phyloP scores from a whole-genome alignment of 92 coral and sea anemone genomes.

The Isaurus tuberculatus region DNA sequence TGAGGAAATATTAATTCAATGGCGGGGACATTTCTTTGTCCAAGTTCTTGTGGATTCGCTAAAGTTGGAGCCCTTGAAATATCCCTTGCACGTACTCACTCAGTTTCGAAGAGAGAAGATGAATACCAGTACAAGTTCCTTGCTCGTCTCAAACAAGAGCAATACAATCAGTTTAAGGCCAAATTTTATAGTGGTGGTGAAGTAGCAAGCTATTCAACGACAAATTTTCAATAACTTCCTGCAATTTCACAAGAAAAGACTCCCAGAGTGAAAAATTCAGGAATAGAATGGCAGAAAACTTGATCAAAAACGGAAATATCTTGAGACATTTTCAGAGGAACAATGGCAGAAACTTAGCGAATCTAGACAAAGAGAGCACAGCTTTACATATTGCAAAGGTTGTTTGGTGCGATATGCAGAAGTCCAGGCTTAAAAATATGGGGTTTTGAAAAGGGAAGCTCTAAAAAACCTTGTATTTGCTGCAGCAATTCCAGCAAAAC shows the following conservation, averaged over 20 bases:
- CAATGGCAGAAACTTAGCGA: conserved; percentile 46
- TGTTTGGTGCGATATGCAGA: conserved; percentile 53
- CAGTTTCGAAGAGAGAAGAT: conserved; percentile 10
- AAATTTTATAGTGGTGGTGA: neutral
- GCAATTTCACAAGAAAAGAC: conserved; percentile 54
- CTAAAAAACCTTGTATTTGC: conserved; percentile 47
- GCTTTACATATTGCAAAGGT: conserved; percentile 44
- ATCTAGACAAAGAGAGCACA: conserved; percentile 49
- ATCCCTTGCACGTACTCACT: conserved; percentile 14
- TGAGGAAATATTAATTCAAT: conserved; percentile 1
- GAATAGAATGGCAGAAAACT: conserved; percentile 59
- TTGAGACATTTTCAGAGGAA: conserved; percentile 56
- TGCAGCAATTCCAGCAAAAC: conserved; percentile 7
- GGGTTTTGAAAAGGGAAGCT: no score
- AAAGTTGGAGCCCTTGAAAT: conserved; percentile 56
- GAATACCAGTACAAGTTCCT: no score
- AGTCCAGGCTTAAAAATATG: conserved; percentile 40
- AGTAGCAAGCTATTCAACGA: conserved; percentile 38
- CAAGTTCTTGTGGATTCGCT: conserved; percentile 66
- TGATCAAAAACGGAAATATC: conserved; percentile 48
- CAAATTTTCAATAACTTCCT: conserved; percentile 34
- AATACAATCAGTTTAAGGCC: no score
- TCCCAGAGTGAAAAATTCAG: conserved; percentile 51
- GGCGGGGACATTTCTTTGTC: conserved; percentile 70
- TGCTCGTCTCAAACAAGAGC: no score